Conservation (phyloP, 2,888 invertebrate genomes). For the Onthophagus sagittarius region DNA sequence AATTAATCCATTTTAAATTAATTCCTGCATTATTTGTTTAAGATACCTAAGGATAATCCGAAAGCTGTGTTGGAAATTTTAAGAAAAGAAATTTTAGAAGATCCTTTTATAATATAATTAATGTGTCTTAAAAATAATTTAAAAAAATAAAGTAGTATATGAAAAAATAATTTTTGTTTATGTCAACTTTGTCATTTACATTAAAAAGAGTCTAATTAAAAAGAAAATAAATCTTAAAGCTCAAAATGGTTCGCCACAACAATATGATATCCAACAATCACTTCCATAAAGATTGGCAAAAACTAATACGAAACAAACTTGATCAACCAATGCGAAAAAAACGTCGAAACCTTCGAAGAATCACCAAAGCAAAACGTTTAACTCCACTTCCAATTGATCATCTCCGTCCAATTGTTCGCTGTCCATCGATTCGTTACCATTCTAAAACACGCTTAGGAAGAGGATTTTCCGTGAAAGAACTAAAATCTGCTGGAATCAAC, state of each 20-base stretch:
- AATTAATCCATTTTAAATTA: not conserved
- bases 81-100: slow-evolving; percentile 30
- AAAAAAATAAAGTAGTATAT: too few relatives aligned
- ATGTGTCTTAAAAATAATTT: not conserved
- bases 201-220: not conserved
- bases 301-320: slow-evolving; percentile 94
- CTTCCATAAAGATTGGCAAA: slow-evolving; percentile 98
- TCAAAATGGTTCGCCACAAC: slow-evolving; percentile 75
- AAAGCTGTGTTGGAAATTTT: slow-evolving; percentile 35
- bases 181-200: not conserved
- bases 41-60: slow-evolving; percentile 36
- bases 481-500: slow-evolving; percentile 83
- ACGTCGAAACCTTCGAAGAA: slow-evolving; percentile 74
- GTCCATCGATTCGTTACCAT: slow-evolving; percentile 89
- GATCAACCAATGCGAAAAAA: slow-evolving; percentile 90
- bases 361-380: slow-evolving; percentile 79
- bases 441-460: slow-evolving; percentile 85
- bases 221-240: not conserved
- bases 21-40: slow-evolving; percentile 13
- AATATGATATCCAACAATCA: slow-evolving; percentile 97
- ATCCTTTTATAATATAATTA: not conserved
- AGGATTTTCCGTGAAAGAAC: slow-evolving; percentile 89
- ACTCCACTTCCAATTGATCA: slow-evolving; percentile 86
- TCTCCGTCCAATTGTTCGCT: slow-evolving; percentile 82
- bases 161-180: not conserved